These are phyloP conservation scores for Megathymus violae DNA, from an alignment of 1,140 invertebrate species.

Conservation along the genomic window DNA sequence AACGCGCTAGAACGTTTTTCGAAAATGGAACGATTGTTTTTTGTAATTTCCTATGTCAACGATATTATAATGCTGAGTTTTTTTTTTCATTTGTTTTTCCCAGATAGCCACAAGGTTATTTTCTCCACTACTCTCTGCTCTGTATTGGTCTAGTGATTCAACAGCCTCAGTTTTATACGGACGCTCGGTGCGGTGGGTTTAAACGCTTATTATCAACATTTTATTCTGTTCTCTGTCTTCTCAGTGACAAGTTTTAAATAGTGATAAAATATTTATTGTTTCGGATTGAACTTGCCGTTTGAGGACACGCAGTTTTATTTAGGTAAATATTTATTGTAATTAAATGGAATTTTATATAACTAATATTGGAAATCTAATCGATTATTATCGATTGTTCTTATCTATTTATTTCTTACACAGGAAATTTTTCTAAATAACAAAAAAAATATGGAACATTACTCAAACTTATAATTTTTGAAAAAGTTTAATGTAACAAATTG, in stretches of 20 bases:
- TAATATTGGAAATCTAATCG: too few species aligned
- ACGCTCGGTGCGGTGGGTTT: conserved; percentile 69
- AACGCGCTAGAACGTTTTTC: conserved; percentile 47
- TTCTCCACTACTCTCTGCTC: conserved; percentile 8
- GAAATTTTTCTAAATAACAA: too few species aligned
- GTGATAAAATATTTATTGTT: conserved; percentile 18
- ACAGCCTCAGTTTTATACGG: conserved; percentile 55
- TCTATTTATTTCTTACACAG: too few species aligned
- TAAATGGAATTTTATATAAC: too few species aligned
- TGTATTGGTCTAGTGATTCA: conserved; percentile 5
- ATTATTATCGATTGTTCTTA: too few species aligned
- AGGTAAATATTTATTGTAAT: conserved; percentile 11
- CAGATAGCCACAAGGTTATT: conserved; percentile 43
- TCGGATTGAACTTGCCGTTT: conserved; percentile 18
- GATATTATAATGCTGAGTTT: conserved; percentile 17
- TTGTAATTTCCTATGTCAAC: conserved; percentile 14
- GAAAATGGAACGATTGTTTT: conserved; percentile 48
- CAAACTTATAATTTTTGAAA: too few species aligned
- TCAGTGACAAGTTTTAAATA: conserved; percentile 37
- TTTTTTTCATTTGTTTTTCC: conserved; percentile 41
- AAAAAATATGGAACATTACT: too few species aligned
- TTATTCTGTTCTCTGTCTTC: conserved; percentile 26
- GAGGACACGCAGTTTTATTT: conserved; percentile 5
- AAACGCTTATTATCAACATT: conserved; percentile 33
- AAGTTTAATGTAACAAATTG: too few species aligned